Conservation (phyloP, 2,888 invertebrate species). For the Malthinus seriepunctatus region DNA sequence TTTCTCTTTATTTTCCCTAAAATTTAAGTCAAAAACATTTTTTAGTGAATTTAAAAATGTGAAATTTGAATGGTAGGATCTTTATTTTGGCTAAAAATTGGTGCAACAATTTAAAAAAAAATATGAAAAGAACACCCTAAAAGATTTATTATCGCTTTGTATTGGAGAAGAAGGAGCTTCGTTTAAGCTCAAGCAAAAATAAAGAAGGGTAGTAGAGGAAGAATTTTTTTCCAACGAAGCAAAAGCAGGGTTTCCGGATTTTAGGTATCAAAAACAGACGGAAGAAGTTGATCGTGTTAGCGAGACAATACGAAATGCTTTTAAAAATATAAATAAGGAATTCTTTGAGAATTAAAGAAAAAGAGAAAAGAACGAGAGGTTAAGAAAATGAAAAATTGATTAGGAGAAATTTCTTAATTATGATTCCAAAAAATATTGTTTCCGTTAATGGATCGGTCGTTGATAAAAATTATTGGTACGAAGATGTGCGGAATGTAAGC, state of each 20-base stretch:
- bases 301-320: slow-evolving; percentile 30
- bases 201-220: slow-evolving; percentile 1
- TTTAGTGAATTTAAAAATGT: no score
- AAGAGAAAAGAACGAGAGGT: slow-evolving; percentile 1
- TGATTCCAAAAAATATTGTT: slow-evolving; percentile 37
- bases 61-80: no score
- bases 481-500: slow-evolving; percentile 22
- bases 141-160: slow-evolving; percentile 31
- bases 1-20: no score
- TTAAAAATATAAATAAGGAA: slow-evolving; percentile 33
- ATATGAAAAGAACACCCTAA: slow-evolving; percentile 27
- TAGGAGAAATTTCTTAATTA: slow-evolving; percentile 12
- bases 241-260: slow-evolving; percentile 26
- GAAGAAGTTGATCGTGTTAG: slow-evolving; percentile 38
- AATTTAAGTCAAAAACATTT: no score
- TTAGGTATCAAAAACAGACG: slow-evolving; percentile 33
- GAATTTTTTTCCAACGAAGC: slow-evolving; percentile 13
- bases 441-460: slow-evolving; percentile 27
- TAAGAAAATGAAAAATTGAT: no score
- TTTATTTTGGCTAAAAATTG: background rate
- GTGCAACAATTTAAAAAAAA: slow-evolving; percentile 29
- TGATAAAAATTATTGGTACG: slow-evolving; percentile 31
- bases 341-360: slow-evolving; percentile 31
- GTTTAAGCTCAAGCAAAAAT: slow-evolving; percentile 19
- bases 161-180: no score